Percentiles rank a stretch among this genome's conserved stretches.
phyloP scores from a whole-genome alignment of 2,888 invertebrate species.

The Periphyllus acericola region DNA sequence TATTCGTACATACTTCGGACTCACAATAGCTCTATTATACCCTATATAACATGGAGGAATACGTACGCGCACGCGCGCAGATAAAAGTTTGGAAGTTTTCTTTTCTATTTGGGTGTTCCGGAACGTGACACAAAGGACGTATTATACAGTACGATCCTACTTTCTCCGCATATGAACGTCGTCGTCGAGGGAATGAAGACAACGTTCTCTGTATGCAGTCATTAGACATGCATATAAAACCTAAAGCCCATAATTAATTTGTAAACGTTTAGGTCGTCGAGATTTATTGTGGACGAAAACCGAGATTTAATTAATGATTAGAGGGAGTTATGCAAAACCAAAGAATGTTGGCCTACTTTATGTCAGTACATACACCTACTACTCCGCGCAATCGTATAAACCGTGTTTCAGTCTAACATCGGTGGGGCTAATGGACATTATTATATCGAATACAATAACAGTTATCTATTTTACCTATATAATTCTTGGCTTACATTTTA shows the following conservation, averaged over 20 bases:
- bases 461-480: neutral
- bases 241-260: slow-evolving; percentile 28
- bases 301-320: slow-evolving; percentile 43
- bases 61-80: neutral
- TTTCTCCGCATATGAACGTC: slow-evolving; percentile 2
- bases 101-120: slow-evolving; percentile 6
- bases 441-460: neutral
- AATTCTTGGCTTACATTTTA: slow-evolving; percentile 5
- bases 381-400: slow-evolving; percentile 12
- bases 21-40: neutral
- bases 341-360: slow-evolving; percentile 61
- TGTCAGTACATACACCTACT: slow-evolving; percentile 14
- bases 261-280: slow-evolving; percentile 21
- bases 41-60: neutral
- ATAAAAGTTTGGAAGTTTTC: slow-evolving; percentile 43
- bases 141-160: slow-evolving; percentile 12
- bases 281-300: slow-evolving; percentile 11
- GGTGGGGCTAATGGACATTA: slow-evolving; percentile 18
- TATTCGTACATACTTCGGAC: neutral
- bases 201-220: neutral
- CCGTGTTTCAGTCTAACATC: slow-evolving; percentile 2
- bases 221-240: neutral
- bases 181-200: slow-evolving; percentile 43
- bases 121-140: slow-evolving; percentile 19
- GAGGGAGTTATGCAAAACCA: slow-evolving; percentile 43